phyloP scores from a whole-genome alignment of 2,113 vertebrate genomes.

The Eleginops maclovinus region DNA sequence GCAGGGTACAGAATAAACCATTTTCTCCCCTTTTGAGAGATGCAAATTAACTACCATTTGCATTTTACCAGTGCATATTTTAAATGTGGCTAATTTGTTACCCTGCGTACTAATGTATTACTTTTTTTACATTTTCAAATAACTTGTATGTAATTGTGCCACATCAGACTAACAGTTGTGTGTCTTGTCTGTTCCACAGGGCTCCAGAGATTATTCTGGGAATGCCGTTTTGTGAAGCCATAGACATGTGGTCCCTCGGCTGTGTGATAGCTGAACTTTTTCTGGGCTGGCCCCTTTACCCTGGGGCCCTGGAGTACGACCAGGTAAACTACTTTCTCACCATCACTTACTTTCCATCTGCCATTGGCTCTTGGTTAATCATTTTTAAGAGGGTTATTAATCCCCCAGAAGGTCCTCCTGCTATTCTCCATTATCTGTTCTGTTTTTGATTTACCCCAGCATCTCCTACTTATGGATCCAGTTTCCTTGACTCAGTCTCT shows the following conservation, averaged over 20 bases:
- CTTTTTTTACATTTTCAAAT: not conserved
- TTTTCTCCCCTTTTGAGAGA: too few relatives aligned
- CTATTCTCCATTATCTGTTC: not conserved
- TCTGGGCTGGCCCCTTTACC: slow-evolving; percentile 99
- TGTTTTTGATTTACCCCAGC: slow-evolving; percentile 26
- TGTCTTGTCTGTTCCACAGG: slow-evolving; percentile 83
- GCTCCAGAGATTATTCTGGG: slow-evolving; percentile 99
- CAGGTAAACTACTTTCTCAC: slow-evolving; percentile 88
- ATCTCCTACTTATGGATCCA: slow-evolving; percentile 14
- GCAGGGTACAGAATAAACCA: too few relatives aligned
- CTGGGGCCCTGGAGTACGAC: slow-evolving; percentile 98
- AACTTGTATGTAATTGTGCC: not conserved
- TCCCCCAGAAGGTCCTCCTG: not conserved
- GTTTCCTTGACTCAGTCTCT: slow-evolving; percentile 31
- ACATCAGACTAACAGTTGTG: slow-evolving; percentile 11
- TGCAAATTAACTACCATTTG: too few relatives aligned
- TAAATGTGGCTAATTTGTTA: too few relatives aligned
- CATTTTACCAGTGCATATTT: too few relatives aligned
- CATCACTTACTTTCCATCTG: not conserved
- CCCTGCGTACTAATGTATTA: too few relatives aligned
- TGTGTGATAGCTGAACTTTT: slow-evolving; percentile 99
- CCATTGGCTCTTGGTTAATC: not conserved
- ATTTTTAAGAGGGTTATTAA: too few relatives aligned
- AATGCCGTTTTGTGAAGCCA: slow-evolving; percentile 99
- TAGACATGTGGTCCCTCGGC: slow-evolving; percentile 99